phyloP scores from a whole-genome alignment of 2,797 vertebrate genomes.

The Crocidura indochinensis region DNA sequence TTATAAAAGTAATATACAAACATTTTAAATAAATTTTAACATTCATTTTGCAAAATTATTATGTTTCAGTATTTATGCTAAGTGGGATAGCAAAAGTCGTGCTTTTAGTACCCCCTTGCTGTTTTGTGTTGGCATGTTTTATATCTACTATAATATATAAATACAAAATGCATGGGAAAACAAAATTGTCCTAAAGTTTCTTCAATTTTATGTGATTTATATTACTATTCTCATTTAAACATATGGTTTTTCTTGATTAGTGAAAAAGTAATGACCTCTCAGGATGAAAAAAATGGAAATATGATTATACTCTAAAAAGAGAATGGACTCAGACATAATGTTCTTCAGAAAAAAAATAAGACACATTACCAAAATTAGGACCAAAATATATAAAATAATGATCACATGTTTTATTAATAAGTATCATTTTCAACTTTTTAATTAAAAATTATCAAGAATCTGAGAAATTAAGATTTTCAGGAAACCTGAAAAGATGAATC shows the following conservation, averaged over 20 bases:
- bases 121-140: not conserved
- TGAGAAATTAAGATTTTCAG: conserved; percentile 63
- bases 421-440: conserved; percentile 60
- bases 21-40: conserved; percentile 23
- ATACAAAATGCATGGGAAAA: conserved; percentile 1
- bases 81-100: conserved; percentile 6
- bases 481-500: conserved; percentile 23
- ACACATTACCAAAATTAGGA: conserved; percentile 47
- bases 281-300: conserved; percentile 3
- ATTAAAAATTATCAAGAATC: conserved; percentile 40
- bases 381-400: conserved; percentile 36
- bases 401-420: conserved; percentile 70
- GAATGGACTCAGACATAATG: conserved; percentile 23
- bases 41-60: conserved; percentile 21
- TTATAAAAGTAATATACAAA: not conserved
- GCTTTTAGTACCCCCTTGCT: not conserved
- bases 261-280: not conserved
- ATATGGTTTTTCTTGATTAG: not conserved
- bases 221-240: not conserved
- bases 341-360: conserved; percentile 54
- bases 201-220: not conserved
- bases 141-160: conserved; percentile 20
- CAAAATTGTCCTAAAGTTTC: not conserved
- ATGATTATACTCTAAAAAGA: conserved; percentile 1
- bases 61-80: not conserved